Conservation (phyloP, 2,113 vertebrate species). For the Chloropsis hardwickii region DNA sequence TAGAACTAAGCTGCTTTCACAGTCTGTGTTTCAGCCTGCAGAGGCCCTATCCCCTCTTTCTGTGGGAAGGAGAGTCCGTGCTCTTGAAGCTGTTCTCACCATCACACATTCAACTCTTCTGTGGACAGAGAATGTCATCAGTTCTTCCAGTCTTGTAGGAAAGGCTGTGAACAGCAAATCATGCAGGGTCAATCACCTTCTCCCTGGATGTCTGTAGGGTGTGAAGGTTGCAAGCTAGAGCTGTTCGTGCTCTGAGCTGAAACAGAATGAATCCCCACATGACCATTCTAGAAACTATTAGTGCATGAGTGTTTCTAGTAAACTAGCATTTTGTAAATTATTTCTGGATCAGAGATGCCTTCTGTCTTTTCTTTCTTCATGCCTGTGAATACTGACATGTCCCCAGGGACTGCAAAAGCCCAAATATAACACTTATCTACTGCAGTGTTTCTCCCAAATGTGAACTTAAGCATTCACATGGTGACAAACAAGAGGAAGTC, state of each 20-base stretch:
- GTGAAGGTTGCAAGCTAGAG: background rate
- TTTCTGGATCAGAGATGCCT: background rate
- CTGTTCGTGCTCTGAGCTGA: background rate
- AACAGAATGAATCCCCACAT: background rate
- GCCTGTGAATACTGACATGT: background rate
- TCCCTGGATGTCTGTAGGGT: background rate
- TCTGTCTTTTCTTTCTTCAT: background rate
- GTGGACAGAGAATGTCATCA: background rate
- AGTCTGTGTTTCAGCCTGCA: background rate
- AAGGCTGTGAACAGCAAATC: background rate
- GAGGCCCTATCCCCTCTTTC: background rate
- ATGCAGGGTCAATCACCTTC: background rate
- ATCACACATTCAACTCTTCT: background rate
- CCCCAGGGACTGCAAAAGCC: background rate
- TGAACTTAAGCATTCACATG: background rate
- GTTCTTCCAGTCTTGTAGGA: background rate
- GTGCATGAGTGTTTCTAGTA: background rate
- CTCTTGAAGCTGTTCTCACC: background rate
- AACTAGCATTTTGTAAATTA: background rate
- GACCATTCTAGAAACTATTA: background rate
- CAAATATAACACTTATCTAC: background rate
- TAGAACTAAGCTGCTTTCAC: background rate
- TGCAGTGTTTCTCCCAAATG: background rate
- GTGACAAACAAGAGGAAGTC: background rate
- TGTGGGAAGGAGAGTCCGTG: background rate